Evolutionary conservation across 1,140 invertebrate species (phyloP).

Genomic region (Bicyclus anynana): DNA sequence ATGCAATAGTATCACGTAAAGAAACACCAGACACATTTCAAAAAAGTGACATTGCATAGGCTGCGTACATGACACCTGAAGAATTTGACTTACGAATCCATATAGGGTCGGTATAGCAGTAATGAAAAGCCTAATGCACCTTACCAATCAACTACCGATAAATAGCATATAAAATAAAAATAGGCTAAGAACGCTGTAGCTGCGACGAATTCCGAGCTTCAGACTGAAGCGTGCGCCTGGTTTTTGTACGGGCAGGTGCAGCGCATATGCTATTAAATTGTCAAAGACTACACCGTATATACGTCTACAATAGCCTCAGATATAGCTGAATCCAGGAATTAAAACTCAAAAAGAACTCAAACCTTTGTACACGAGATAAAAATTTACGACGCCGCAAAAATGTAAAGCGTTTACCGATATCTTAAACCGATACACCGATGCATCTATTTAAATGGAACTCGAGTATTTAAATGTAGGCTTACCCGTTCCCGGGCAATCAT

Average conservation of each 20-base stretch:
- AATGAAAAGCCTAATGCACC: conserved; percentile 53
- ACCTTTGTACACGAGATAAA: neutral
- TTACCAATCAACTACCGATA: conserved; percentile 72
- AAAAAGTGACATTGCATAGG: conserved; percentile 12
- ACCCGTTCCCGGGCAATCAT: conserved; percentile 24
- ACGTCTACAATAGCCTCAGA: conserved; percentile 44
- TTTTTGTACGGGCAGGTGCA: conserved; percentile 73
- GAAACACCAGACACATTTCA: neutral
- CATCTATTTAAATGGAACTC: conserved; percentile 22
- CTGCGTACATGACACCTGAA: conserved; percentile 24
- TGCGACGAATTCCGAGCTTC: conserved; percentile 71
- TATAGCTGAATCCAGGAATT: conserved; percentile 57
- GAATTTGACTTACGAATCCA: conserved; percentile 28
- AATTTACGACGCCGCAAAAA: conserved; percentile 13
- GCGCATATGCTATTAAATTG: conserved; percentile 75
- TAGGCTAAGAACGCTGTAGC: conserved; percentile 54
- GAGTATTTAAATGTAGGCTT: conserved; percentile 32
- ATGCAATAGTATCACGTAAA: neutral
- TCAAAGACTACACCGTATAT: conserved; percentile 55
- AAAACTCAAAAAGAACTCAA: conserved; percentile 46
- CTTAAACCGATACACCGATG: conserved; percentile 19
- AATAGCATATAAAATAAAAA: conserved; percentile 72
- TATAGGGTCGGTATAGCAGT: conserved; percentile 17
- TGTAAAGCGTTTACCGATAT: conserved; percentile 20
- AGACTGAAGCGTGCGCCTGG: conserved; percentile 68